Conservation (phyloP, 2,888 invertebrate genomes). For the Physocephala rufipes region DNA sequence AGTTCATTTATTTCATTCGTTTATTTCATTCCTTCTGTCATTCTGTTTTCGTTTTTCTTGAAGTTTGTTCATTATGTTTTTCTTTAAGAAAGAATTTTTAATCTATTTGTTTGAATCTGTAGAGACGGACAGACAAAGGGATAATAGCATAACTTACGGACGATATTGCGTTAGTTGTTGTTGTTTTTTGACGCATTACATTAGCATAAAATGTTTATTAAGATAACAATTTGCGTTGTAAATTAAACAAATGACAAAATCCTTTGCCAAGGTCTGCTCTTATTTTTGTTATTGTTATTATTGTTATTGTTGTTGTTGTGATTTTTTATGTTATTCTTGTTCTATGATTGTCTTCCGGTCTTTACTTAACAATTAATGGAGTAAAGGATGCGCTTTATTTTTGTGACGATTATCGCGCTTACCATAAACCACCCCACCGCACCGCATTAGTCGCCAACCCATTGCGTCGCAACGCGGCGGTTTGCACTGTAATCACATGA, state of each 20-base stretch:
- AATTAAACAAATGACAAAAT: constrained; percentile 45
- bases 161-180: constrained; percentile 17
- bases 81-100: constrained; percentile 31
- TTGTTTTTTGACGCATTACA: constrained; percentile 45
- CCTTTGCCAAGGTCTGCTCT: constrained; percentile 29
- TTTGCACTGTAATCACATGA: too few relatives aligned
- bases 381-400: constrained; percentile 34
- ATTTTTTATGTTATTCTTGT: background rate
- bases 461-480: too few relatives aligned
- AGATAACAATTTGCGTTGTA: constrained; percentile 55
- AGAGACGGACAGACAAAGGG: constrained; percentile 25
- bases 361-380: too few relatives aligned
- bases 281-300: constrained; percentile 16
- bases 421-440: background rate
- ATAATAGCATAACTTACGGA: constrained; percentile 9
- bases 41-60: too few relatives aligned
- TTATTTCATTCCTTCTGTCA: constrained; percentile 8
- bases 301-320: constrained; percentile 34
- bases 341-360: too few relatives aligned
- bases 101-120: constrained; percentile 24
- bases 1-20: background rate
- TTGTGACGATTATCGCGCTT: constrained; percentile 44
- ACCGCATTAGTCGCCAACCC: too few relatives aligned
- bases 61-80: too few relatives aligned
- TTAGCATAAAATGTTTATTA: constrained; percentile 59